Evolutionary conservation across 2,888 invertebrate species (phyloP).

Genomic region (Acleris literana): DNA sequence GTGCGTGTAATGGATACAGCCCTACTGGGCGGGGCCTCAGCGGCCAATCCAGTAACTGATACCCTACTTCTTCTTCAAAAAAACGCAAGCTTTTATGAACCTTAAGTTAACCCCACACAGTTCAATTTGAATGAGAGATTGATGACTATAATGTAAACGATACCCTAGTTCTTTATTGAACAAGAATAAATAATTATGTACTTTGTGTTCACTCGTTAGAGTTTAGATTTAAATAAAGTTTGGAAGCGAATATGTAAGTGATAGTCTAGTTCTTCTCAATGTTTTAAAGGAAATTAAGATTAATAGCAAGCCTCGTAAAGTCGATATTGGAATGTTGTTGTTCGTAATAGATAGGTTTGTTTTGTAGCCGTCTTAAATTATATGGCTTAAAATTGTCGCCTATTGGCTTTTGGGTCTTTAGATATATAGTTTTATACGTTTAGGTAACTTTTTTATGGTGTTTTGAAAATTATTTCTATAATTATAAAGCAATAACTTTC

Average conservation of each 20-base stretch:
- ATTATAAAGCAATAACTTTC: too few species aligned
- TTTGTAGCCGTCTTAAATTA: slow-evolving; percentile 22
- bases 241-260: slow-evolving; percentile 65
- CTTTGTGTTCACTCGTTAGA: slow-evolving; percentile 38
- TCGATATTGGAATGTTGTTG: slow-evolving; percentile 42
- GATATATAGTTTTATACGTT: too few species aligned
- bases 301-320: slow-evolving; percentile 42
- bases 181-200: background rate
- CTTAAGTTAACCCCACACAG: slow-evolving; percentile 42
- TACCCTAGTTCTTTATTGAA: background rate
- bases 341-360: slow-evolving; percentile 67
- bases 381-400: slow-evolving; percentile 19
- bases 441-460: too few species aligned
- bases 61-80: slow-evolving; percentile 72
- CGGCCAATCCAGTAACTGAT: slow-evolving; percentile 83
- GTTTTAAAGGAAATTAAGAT: slow-evolving; percentile 45
- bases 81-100: slow-evolving; percentile 42
- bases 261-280: slow-evolving; percentile 72
- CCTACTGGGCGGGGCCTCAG: slow-evolving; percentile 74
- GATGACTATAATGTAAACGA: background rate
- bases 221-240: slow-evolving; percentile 43
- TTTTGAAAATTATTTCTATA: too few species aligned
- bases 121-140: accelerated
- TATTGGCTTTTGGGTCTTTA: slow-evolving; percentile 18
- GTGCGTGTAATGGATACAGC: slow-evolving; percentile 73